Evolutionary conservation across 2,113 vertebrate species (phyloP).

Genomic region (Xiphorhynchus elegans): DNA sequence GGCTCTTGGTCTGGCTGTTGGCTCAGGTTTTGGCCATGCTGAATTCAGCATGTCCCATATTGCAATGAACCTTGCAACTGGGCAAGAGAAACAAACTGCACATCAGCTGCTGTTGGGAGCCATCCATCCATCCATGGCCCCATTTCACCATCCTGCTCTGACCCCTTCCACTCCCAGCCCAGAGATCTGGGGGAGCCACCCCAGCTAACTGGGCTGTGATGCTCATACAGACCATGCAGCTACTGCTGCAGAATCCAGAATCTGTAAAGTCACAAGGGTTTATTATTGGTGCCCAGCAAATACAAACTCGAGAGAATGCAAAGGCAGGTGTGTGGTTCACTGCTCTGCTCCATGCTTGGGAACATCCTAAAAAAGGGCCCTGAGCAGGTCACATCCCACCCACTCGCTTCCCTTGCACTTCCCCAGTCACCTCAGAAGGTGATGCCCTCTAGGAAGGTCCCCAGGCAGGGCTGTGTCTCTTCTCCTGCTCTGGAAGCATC

Average conservation of each 20-base stretch:
- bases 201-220: neutral
- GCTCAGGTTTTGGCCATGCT: neutral
- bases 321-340: neutral
- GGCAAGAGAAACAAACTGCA: neutral
- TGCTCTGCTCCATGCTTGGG: neutral
- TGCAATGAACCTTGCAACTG: neutral
- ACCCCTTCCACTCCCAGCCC: neutral
- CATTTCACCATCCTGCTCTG: neutral
- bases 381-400: neutral
- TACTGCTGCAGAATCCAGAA: neutral
- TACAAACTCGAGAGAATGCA: neutral
- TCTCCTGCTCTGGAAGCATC: rapidly evolving
- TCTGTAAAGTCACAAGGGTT: neutral
- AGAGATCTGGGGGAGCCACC: neutral
- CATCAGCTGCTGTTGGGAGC: neutral
- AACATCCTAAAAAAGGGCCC: neutral
- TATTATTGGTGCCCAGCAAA: neutral
- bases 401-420: neutral
- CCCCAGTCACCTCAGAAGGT: neutral
- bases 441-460: neutral
- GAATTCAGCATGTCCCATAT: neutral
- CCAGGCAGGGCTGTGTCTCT: rapidly evolving
- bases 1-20: neutral
- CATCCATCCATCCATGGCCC: neutral
- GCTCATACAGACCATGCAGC: neutral